Conservation (phyloP, 2,113 vertebrate genomes). For the Labeo rohita region DNA sequence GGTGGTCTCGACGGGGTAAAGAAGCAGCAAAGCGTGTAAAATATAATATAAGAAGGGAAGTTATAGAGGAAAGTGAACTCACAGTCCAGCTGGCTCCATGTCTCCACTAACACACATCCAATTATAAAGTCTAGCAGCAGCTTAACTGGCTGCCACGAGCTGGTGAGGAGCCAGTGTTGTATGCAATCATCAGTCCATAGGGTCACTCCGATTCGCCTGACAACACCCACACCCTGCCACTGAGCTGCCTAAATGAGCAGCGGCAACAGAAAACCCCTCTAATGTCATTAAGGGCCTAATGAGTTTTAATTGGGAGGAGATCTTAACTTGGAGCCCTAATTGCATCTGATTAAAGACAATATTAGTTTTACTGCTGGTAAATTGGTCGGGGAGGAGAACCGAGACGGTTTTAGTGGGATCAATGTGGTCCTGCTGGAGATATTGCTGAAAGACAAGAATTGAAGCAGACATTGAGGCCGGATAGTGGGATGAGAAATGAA, state of each 20-base stretch:
- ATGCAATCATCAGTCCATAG: conserved; percentile 41
- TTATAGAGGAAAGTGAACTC: conserved; percentile 31
- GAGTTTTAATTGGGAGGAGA: conserved; percentile 82
- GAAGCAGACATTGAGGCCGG: conserved; percentile 46
- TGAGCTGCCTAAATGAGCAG: conserved; percentile 62
- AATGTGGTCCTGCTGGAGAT: conserved; percentile 74
- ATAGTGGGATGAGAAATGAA: conserved; percentile 41
- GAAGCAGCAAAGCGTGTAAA: conserved; percentile 20
- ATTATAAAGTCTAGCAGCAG: conserved; percentile 51
- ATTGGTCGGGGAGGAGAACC: conserved; percentile 68
- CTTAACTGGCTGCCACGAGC: conserved; percentile 50
- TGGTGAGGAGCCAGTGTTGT: conserved; percentile 32
- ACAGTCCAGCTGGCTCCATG: conserved; percentile 32
- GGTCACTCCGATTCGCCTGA: conserved; percentile 53
- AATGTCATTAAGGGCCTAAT: conserved; percentile 80
- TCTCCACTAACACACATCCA: conserved; percentile 46
- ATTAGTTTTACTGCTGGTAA: conserved; percentile 80
- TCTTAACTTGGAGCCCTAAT: conserved; percentile 81
- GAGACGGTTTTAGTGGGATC: conserved; percentile 63
- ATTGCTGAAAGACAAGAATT: conserved; percentile 60
- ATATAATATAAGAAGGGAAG: conserved; percentile 40
- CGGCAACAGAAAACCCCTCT: conserved; percentile 70
- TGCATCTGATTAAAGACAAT: conserved; percentile 85
- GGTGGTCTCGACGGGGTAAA: conserved; percentile 23
- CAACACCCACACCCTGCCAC: conserved; percentile 45